phyloP scores from a whole-genome alignment of 2,797 vertebrate species.

The Psittacula echo region DNA sequence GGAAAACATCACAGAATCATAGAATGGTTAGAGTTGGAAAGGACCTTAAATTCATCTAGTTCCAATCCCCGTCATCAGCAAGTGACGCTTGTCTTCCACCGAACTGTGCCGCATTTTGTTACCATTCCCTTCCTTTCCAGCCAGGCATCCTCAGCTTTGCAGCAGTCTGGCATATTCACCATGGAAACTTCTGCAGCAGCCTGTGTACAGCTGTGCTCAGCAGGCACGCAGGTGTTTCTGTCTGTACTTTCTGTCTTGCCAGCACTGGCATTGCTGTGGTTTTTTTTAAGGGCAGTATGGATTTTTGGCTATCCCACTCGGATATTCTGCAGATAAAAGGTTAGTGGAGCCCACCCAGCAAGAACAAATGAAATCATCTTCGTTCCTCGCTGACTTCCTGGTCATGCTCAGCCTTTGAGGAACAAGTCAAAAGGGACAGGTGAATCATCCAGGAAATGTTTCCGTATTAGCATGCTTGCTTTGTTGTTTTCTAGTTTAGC shows the following conservation, averaged over 20 bases:
- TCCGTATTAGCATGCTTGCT: constrained; percentile 17
- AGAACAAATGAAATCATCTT: constrained; percentile 41
- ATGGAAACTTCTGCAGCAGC: background rate
- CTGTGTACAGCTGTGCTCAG: background rate
- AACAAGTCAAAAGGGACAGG: constrained; percentile 35
- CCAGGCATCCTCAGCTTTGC: background rate
- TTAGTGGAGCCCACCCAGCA: constrained; percentile 59
- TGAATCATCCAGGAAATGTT: constrained; percentile 63
- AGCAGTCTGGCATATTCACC: background rate
- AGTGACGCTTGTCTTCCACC: background rate
- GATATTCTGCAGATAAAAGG: constrained; percentile 5
- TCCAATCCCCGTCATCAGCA: background rate
- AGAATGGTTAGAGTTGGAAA: background rate
- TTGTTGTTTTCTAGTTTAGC: constrained; percentile 20
- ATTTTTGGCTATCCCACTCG: constrained; percentile 16
- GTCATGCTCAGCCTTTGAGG: constrained; percentile 10
- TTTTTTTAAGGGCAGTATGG: background rate
- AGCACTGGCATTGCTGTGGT: background rate
- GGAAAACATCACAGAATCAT: background rate
- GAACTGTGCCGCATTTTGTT: background rate
- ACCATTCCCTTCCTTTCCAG: background rate
- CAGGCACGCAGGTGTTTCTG: constrained; percentile 38
- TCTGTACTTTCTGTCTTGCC: constrained; percentile 43
- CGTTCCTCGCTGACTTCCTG: background rate
- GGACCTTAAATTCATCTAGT: background rate